Conservation (phyloP, 2,113 vertebrate genomes). For the Phoxinus phoxinus region DNA sequence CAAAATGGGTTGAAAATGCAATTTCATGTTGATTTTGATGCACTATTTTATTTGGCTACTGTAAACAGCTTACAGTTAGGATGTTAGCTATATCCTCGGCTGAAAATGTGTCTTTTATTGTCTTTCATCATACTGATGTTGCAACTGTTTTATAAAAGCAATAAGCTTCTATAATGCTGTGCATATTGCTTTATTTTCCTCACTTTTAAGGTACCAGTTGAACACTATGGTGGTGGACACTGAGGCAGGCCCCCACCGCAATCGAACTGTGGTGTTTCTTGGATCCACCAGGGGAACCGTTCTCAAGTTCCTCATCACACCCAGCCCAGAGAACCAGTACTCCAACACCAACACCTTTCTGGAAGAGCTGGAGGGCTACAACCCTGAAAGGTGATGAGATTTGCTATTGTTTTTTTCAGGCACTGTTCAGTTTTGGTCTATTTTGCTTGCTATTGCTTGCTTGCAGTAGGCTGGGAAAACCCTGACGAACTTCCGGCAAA, state of each 20-base stretch:
- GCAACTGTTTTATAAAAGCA: slow-evolving; percentile 9
- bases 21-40: background rate
- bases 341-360: slow-evolving; percentile 85
- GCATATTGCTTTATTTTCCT: background rate
- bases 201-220: slow-evolving; percentile 84
- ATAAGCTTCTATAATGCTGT: background rate
- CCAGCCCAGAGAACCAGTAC: slow-evolving; percentile 77
- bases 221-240: slow-evolving; percentile 92
- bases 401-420: background rate
- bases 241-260: slow-evolving; percentile 85
- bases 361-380: slow-evolving; percentile 94
- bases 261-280: slow-evolving; percentile 91
- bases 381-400: slow-evolving; percentile 83
- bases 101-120: background rate
- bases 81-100: background rate
- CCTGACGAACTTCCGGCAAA: too few relatives aligned
- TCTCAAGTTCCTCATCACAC: slow-evolving; percentile 92
- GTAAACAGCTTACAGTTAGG: background rate
- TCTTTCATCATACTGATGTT: slow-evolving; percentile 9
- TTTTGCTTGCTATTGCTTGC: background rate
- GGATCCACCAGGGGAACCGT: slow-evolving; percentile 89
- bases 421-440: background rate
- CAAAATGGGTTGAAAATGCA: background rate
- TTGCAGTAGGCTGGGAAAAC: too few relatives aligned
- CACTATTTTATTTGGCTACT: slow-evolving; percentile 1